Evolutionary conservation across 2,113 vertebrate genomes (phyloP).

Genomic region (Oreochromis spilurus): DNA sequence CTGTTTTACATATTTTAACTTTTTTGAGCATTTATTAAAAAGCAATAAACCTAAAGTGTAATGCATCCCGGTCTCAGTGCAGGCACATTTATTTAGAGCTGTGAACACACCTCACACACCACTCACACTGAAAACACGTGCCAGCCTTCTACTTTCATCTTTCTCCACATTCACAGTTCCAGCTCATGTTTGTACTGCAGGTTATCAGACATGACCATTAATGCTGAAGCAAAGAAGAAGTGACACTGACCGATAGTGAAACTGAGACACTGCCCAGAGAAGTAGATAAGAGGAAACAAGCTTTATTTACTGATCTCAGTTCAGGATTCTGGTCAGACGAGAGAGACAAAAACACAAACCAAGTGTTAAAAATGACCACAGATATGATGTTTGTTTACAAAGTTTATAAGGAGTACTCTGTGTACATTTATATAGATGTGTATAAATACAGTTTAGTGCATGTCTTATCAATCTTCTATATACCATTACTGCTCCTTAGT

Average conservation of each 20-base stretch:
- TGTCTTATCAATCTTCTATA: neutral
- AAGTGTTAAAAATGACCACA: neutral
- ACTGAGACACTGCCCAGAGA: neutral
- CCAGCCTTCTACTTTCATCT: too few species aligned
- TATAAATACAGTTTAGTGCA: neutral
- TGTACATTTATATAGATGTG: neutral
- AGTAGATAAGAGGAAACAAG: neutral
- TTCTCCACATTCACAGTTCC: too few species aligned
- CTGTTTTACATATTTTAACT: neutral
- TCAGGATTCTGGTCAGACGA: neutral
- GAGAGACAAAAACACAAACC: neutral
- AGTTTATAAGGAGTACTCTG: neutral
- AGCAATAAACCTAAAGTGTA: neutral
- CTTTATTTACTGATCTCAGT: neutral
- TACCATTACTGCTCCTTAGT: rapidly evolving
- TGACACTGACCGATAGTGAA: neutral
- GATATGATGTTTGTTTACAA: neutral
- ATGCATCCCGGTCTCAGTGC: neutral
- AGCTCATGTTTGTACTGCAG: neutral
- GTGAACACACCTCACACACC: rapidly evolving
- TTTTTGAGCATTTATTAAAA: neutral
- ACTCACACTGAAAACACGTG: neutral
- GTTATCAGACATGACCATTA: neutral
- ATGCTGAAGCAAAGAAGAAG: neutral
- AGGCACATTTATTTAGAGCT: rapidly evolving